Percentiles rank a stretch among this genome's conserved stretches.
Conservation (phyloP, 2,113 vertebrate species). For the Prolemur simus region DNA sequence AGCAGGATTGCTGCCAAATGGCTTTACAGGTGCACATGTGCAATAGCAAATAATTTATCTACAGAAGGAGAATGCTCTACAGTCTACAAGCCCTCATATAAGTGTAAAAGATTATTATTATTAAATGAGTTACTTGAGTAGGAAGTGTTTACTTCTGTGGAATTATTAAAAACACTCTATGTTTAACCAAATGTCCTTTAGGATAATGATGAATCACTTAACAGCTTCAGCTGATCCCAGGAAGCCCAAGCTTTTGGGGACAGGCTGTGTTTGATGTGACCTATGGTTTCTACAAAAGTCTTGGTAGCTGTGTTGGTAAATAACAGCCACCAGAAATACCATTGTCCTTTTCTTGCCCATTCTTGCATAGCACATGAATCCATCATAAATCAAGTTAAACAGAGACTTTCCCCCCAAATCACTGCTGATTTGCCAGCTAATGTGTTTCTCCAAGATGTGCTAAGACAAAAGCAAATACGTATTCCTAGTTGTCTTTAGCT, state of each 20-base stretch:
- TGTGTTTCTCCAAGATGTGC: not conserved
- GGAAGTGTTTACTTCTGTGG: conserved; percentile 4
- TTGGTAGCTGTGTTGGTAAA: conserved; percentile 57
- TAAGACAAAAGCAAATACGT: not conserved
- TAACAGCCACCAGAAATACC: not conserved
- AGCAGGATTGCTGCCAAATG: not conserved
- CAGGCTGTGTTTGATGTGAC: conserved; percentile 23
- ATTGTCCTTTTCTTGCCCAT: not conserved
- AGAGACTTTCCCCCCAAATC: conserved; percentile 62
- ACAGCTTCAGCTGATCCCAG: not conserved
- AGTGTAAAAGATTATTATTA: not conserved
- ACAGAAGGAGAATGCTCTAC: not conserved
- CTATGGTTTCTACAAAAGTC: not conserved
- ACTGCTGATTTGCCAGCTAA: conserved; percentile 33
- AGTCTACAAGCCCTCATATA: not conserved
- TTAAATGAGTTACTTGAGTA: not conserved
- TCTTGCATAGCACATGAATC: conserved; percentile 34
- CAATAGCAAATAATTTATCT: not conserved
- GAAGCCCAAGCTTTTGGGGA: not conserved
- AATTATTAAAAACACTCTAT: conserved; percentile 29
- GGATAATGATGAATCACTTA: not conserved
- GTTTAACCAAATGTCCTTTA: conserved; percentile 43
- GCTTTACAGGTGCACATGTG: not conserved
- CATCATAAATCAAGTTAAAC: conserved; percentile 65
- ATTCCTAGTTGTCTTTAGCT: not conserved